A percentile compares a stretch with the other conserved stretches of the same genome.
Conservation (phyloP, 2,113 vertebrate species). For the Oryzias woworae region DNA sequence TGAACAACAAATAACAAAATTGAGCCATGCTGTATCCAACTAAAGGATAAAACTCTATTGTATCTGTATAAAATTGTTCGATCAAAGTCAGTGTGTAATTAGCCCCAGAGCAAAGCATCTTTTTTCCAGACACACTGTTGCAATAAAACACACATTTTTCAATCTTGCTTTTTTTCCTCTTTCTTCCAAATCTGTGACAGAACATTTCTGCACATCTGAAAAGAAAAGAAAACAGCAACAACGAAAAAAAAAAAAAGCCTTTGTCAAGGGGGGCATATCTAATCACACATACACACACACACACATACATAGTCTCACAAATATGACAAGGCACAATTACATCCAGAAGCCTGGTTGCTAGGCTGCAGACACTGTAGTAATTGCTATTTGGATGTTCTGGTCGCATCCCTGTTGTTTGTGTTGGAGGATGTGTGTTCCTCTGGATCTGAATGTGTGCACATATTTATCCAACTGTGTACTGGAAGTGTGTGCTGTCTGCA, state of each 20-base stretch:
- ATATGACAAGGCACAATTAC: constrained; percentile 51
- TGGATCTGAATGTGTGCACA: constrained; percentile 7
- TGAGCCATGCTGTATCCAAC: not conserved
- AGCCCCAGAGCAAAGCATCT: constrained; percentile 6
- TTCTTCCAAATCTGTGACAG: constrained; percentile 47
- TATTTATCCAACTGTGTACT: constrained; percentile 19
- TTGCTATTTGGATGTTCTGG: constrained; percentile 57
- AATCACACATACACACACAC: not conserved
- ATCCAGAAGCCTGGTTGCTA: constrained; percentile 61
- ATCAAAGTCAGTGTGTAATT: constrained; percentile 20
- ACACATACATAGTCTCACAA: constrained; percentile 16
- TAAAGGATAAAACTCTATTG: constrained; percentile 1
- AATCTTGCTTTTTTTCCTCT: constrained; percentile 6
- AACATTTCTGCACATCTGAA: constrained; percentile 38
- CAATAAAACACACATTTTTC: constrained; percentile 5
- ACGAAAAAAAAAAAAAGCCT: constrained; percentile 16
- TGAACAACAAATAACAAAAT: not conserved
- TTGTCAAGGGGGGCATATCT: constrained; percentile 31
- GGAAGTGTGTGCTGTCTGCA: constrained; percentile 15
- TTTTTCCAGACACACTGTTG: not conserved
- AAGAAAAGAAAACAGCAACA: constrained; percentile 9
- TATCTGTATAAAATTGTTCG: constrained; percentile 7
- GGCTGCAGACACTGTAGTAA: constrained; percentile 56
- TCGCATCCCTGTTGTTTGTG: constrained; percentile 57
- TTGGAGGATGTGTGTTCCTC: constrained; percentile 17